Base-by-base conservation (phyloP, 2,113 vertebrate genomes). In the Epinephelus moara region DNA sequence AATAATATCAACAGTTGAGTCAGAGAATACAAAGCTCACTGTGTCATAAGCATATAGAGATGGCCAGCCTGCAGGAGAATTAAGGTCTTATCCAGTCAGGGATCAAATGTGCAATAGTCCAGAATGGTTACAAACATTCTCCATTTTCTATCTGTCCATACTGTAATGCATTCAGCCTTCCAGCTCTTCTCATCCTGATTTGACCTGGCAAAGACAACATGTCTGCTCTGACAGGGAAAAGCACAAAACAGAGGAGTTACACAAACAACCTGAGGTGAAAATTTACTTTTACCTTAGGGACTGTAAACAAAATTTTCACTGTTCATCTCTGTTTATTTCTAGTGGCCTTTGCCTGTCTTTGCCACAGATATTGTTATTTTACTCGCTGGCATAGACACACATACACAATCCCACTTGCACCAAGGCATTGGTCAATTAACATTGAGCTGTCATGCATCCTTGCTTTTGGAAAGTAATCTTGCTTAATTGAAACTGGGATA, bases 401-500 rank as follows among this genome's bases (percentile, higher is more conserved):
- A n/a, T 18, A 40, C 40, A 59, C 27, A 60, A 8, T 47, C 71
- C 69, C 55, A 63, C 23, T 63, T 66, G 50, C 63, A 59, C 42
- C 27, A 33, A 73, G 25, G 40, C 40, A 21, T 14, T 30, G 27
- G 61, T 70, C 71, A 64, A 69, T 85, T 83, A 69, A 73, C 84
- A 78, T 45, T 21, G 79, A 77, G 56, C 84, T 78, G 76, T 63
- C 74, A 84, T 70, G 78, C 81, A 81, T 75, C 75, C 68, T 52
- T 62, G 78, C 78, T 68, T 80, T 77, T 73, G 60, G 47, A 78
- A 82, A 75, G 71, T 75, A 57, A 81, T 88, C 53, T 47, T 40
- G 60, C 50, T 78, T 82, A 82, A 87, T 82, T 80, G 18, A 84
- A 80, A 82, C 47, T 75, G 37, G 4, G 59, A 21, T 76, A 86